phyloP scores from a whole-genome alignment of 2,888 invertebrate genomes.

The Adineta ricciae region DNA sequence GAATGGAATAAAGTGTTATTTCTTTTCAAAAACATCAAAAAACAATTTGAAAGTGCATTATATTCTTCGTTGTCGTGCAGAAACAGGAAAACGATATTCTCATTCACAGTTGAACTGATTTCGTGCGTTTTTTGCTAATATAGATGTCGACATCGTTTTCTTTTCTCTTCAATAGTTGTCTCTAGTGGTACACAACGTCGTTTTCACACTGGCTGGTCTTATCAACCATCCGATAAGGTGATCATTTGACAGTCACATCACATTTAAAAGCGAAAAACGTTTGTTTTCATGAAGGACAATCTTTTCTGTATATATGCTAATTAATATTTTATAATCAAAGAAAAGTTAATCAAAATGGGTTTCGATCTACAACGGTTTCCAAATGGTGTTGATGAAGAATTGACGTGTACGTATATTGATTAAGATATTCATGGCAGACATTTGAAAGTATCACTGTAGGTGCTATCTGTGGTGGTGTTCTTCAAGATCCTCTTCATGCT shows the following conservation, averaged over 20 bases:
- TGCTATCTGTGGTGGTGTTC: slow-evolving; percentile 84
- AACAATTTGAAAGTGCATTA: no score
- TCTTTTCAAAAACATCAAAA: no score
- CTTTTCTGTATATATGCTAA: not conserved
- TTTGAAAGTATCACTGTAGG: not conserved
- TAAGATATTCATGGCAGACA: no score
- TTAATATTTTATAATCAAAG: not conserved
- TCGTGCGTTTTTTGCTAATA: no score
- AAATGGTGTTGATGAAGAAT: slow-evolving; percentile 89
- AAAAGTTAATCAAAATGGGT: no score
- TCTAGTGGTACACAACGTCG: not conserved
- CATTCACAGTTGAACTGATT: no score
- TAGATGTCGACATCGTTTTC: not conserved
- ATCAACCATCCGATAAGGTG: not conserved
- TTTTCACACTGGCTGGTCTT: not conserved
- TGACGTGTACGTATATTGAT: slow-evolving; percentile 59
- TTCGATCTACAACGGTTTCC: slow-evolving; percentile 85
- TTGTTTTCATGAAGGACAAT: not conserved
- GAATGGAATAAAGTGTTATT: no score
- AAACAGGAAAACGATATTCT: no score
- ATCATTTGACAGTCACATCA: not conserved
- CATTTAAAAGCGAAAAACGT: not conserved
- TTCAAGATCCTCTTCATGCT: slow-evolving; percentile 88
- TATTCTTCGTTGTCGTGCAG: no score
- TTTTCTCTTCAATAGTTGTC: not conserved